These are phyloP conservation scores for Allacma fusca DNA, from an alignment of 2,888 invertebrate genomes.

Conservation along the genomic window DNA sequence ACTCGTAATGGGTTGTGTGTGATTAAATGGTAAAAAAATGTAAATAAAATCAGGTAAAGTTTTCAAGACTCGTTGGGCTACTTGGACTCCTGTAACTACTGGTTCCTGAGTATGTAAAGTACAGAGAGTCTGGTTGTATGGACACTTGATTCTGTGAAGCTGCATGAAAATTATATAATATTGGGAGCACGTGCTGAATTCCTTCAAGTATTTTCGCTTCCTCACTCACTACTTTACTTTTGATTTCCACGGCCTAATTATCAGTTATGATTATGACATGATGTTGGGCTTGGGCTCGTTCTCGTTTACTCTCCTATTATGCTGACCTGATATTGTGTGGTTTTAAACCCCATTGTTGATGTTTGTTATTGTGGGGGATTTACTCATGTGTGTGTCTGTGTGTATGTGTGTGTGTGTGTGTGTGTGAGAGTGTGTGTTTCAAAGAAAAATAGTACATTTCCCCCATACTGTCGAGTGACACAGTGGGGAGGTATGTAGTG, in stretches of 20 bases:
- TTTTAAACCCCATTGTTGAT: conserved; percentile 9
- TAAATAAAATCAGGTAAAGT: not conserved
- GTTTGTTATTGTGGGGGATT: conserved; percentile 1
- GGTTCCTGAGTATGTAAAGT: not conserved
- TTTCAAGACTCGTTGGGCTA: not conserved
- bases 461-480: conserved; percentile 3
- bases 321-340: not conserved
- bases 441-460: conserved; percentile 12
- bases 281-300: conserved; percentile 34
- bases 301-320: not conserved
- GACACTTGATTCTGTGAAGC: conserved; percentile 14
- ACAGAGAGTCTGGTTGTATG: not conserved
- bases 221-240: conserved; percentile 41
- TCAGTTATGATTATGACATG: conserved; percentile 42
- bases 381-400: not conserved
- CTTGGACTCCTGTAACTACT: not conserved
- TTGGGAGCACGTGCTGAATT: conserved; percentile 44
- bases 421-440: not conserved
- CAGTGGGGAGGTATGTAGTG: not conserved
- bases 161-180: conserved; percentile 31
- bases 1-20: not conserved
- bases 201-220: conserved; percentile 36
- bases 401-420: conserved; percentile 1
- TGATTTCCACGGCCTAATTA: conserved; percentile 51
- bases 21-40: not conserved